Evolutionary conservation across 2,888 invertebrate species (phyloP), one percentile per base, ranked within the genome.

Genomic region (Myopa testacea): DNA sequence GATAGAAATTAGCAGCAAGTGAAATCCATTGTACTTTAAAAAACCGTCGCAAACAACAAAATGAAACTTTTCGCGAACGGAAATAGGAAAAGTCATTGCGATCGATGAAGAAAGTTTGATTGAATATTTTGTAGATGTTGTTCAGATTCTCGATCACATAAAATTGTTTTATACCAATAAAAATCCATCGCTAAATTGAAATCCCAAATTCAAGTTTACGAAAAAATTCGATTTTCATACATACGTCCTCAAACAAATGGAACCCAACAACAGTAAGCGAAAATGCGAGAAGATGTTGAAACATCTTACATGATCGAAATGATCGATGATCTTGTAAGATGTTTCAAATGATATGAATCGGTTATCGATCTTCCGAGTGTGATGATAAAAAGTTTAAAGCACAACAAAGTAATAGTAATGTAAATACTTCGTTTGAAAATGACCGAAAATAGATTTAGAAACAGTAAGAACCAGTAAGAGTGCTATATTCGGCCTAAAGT

Each of bases 91-190:
- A n/a, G n/a, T 70, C 38, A 79, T 78, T n/a, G 55, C 67, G 10
- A 16, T 78, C 16, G 80, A 80, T 62, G 79, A 80, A 6, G 76
- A 79, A 77, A 80, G 78, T 55, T 34, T 76, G 4, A 77, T 79
- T 10, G 80, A 75, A 19, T 78, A 79, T 19, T 80, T 76, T 34
- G 55, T 69, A 12, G 65, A 78, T 14, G 77, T 77, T 1, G 50
- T 52, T 4, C 74, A 7, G 74, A 74, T 37, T 74, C 74, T 12
- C 63, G 60, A n/a, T 26, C 50, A 16, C 65, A 75, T 19, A 75
- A 75, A 52, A 19, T 52, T 16, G 37, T 55, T 37, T 40, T 67
- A 52, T 75, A 67, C 19, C 75, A 75, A 68, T 50, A 67, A 40
- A 52, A 37, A 68, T 55, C 58, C 12, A 67, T 67, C 4, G n/a